Conservation (phyloP, 1,140 invertebrate genomes). For the Lordiphosa mommai region DNA sequence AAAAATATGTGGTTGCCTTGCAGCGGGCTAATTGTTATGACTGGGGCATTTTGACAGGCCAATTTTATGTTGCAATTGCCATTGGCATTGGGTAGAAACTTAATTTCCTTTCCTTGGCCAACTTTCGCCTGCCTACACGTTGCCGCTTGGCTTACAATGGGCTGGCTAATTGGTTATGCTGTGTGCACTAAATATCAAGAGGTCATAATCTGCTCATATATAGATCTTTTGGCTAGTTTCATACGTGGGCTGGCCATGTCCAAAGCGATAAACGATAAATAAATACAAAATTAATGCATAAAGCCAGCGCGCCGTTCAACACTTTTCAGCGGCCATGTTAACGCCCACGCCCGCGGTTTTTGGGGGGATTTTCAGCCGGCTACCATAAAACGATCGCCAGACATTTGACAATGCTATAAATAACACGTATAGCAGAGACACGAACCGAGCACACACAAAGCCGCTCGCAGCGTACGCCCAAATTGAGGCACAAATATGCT, state of each 20-base stretch:
- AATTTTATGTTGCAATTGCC: slow-evolving; percentile 53
- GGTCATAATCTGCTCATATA: slow-evolving; percentile 66
- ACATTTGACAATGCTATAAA: slow-evolving; percentile 44
- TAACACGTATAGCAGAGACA: slow-evolving; percentile 32
- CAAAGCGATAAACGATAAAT: slow-evolving; percentile 44
- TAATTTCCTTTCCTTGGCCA: slow-evolving; percentile 30
- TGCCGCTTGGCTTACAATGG: slow-evolving; percentile 29
- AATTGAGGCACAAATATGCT: slow-evolving; percentile 35
- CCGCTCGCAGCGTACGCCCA: slow-evolving; percentile 4
- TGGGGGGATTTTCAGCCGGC: neutral
- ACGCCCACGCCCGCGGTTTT: slow-evolving; percentile 43
- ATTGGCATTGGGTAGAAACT: slow-evolving; percentile 22
- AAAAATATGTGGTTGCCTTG: slow-evolving; percentile 35
- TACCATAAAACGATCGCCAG: slow-evolving; percentile 31
- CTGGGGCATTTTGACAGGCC: slow-evolving; percentile 50
- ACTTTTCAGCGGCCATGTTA: slow-evolving; percentile 64
- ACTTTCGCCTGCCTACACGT: slow-evolving; percentile 39
- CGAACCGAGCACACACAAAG: slow-evolving; percentile 10
- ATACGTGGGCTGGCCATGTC: slow-evolving; percentile 48
- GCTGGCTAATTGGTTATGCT: slow-evolving; percentile 63
- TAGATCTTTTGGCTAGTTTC: slow-evolving; percentile 24
- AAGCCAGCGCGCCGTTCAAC: slow-evolving; percentile 41
- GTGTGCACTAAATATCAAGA: slow-evolving; percentile 55
- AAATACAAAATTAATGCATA: slow-evolving; percentile 67
- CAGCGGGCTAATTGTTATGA: slow-evolving; percentile 61